phyloP scores from a whole-genome alignment of 2,113 vertebrate species.

The Heterochromis multidens region DNA sequence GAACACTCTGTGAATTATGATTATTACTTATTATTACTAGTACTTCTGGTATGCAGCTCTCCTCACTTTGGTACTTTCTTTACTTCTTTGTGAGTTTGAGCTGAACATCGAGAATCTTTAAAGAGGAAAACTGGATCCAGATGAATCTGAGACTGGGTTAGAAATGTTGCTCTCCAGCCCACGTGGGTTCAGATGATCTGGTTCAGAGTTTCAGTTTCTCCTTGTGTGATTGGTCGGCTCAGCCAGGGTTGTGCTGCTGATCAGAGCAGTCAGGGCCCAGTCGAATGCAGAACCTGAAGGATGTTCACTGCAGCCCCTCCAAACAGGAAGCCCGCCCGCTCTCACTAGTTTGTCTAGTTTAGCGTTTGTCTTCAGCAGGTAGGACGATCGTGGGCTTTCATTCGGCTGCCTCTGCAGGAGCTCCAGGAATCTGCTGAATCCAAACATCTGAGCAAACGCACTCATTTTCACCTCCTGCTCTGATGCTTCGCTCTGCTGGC shows the following conservation, averaged over 20 bases:
- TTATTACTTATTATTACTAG: neutral
- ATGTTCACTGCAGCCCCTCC: too few species aligned
- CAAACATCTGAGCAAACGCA: too few species aligned
- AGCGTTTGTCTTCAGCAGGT: too few species aligned
- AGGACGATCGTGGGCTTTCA: too few species aligned
- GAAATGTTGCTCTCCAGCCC: neutral
- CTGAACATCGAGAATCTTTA: neutral
- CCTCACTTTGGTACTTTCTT: neutral
- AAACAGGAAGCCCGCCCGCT: too few species aligned
- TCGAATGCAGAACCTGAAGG: too few species aligned
- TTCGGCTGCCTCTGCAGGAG: too few species aligned
- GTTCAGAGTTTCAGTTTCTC: neutral
- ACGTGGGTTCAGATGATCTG: fast-evolving
- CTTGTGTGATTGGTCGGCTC: neutral
- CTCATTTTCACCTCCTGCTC: too few species aligned
- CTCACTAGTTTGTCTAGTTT: too few species aligned
- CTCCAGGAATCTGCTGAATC: too few species aligned
- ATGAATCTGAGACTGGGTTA: neutral
- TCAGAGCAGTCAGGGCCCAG: neutral
- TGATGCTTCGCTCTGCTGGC: too few species aligned
- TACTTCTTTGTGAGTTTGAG: neutral
- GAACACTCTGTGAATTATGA: too few species aligned
- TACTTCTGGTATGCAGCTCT: neutral
- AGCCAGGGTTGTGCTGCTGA: neutral
- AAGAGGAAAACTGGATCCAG: neutral